A percentile compares a stretch with the other conserved stretches of the same genome.
Conservation (phyloP, 1,140 invertebrate species). For the Cotesia vestalis region DNA sequence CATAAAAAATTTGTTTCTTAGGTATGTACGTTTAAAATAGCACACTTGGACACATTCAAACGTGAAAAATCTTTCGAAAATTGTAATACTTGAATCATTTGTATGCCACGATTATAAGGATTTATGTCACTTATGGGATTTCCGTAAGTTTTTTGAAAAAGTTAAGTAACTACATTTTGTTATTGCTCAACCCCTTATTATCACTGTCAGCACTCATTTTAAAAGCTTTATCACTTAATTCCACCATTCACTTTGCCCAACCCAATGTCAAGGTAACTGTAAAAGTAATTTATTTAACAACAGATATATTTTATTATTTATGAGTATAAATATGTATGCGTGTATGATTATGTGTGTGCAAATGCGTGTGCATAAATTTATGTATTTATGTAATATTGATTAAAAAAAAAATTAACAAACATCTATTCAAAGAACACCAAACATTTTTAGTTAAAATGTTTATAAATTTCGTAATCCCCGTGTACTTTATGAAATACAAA, state of each 20-base stretch:
- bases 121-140: too few species aligned
- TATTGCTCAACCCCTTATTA: neutral
- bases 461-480: neutral
- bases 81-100: too few species aligned
- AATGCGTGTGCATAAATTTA: too few species aligned
- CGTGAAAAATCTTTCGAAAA: neutral
- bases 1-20: neutral
- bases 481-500: conserved; percentile 32
- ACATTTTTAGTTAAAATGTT: neutral
- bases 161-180: neutral
- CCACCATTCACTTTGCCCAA: neutral
- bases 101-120: too few species aligned
- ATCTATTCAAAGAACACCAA: neutral
- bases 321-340: too few species aligned
- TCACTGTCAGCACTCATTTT: neutral
- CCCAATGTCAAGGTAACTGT: conserved; percentile 5
- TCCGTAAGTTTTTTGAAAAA: neutral
- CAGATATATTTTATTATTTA: neutral
- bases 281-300: neutral
- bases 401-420: too few species aligned
- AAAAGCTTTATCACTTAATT: conserved; percentile 1
- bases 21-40: neutral
- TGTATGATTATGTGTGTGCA: too few species aligned
- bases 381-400: too few species aligned
- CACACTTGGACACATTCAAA: neutral